Conservation (phyloP, 2,888 invertebrate genomes). For the Melieria crassipennis region DNA sequence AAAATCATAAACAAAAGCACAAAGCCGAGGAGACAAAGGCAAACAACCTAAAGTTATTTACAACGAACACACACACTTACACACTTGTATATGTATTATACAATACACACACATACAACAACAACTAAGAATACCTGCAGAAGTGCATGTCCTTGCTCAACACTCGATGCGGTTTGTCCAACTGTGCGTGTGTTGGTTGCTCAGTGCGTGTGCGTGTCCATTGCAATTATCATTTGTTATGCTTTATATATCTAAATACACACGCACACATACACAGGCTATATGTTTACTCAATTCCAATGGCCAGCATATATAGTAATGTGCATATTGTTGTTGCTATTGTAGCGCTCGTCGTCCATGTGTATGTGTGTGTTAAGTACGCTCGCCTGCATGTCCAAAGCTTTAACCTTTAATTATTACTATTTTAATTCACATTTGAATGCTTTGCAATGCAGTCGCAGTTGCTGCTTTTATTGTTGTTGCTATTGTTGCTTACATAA, state of each 20-base stretch:
- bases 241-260: slow-evolving; percentile 1
- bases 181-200: slow-evolving; percentile 4
- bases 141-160: slow-evolving; percentile 21
- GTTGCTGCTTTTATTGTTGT: neutral
- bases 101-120: neutral
- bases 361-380: neutral
- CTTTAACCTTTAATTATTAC: slow-evolving; percentile 30
- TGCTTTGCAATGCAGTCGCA: slow-evolving; percentile 11
- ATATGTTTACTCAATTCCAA: no score
- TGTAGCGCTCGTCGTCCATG: neutral
- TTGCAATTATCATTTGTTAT: slow-evolving; percentile 26
- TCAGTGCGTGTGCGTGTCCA: slow-evolving; percentile 3
- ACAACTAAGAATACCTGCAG: slow-evolving; percentile 13
- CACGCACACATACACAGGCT: neutral
- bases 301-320: neutral
- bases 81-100: neutral
- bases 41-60: slow-evolving; percentile 26
- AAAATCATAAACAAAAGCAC: no score
- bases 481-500: neutral
- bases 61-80: neutral
- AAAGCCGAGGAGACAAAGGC: slow-evolving; percentile 1
- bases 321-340: neutral
- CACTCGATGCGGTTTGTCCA: slow-evolving; percentile 5
- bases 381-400: neutral
- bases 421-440: slow-evolving; percentile 31